Conservation (phyloP, 2,888 invertebrate genomes). For the Trypoxylon attenuatum region DNA sequence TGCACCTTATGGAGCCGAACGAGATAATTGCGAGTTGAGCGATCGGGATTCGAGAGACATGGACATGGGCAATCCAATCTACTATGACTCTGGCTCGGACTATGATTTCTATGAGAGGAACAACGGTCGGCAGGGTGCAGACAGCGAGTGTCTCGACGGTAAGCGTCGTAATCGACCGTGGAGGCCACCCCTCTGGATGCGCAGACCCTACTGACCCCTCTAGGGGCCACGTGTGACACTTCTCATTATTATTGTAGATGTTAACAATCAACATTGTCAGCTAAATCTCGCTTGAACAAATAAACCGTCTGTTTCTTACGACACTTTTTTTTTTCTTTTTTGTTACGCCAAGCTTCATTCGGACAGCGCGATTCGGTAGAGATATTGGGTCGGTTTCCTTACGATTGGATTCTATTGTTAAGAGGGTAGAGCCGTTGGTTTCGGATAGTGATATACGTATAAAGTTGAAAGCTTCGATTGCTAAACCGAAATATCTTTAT, state of each 20-base stretch:
- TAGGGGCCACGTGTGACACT: neutral
- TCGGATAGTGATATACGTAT: neutral
- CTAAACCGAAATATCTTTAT: neutral
- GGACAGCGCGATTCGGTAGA: neutral
- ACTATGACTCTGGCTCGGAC: slow-evolving; percentile 88
- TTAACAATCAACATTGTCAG: slow-evolving; percentile 28
- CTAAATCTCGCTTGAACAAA: slow-evolving; percentile 21
- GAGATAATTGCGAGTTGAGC: slow-evolving; percentile 93
- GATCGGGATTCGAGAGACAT: slow-evolving; percentile 90
- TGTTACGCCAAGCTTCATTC: neutral
- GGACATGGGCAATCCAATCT: slow-evolving; percentile 88
- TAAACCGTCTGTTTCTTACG: slow-evolving; percentile 30
- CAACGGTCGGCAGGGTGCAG: slow-evolving; percentile 81
- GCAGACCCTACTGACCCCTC: slow-evolving; percentile 9
- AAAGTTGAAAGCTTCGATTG: too few species aligned
- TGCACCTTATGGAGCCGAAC: slow-evolving; percentile 79
- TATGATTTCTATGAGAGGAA: slow-evolving; percentile 91
- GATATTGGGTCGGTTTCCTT: neutral
- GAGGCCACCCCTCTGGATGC: slow-evolving; percentile 19
- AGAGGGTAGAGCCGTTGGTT: too few species aligned
- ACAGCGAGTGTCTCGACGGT: slow-evolving; percentile 91
- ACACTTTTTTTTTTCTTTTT: slow-evolving; percentile 14
- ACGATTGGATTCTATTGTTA: neutral
- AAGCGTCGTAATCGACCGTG: slow-evolving; percentile 61
- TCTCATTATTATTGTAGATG: slow-evolving; percentile 27